phyloP scores from a whole-genome alignment of 2,797 vertebrate species.

The Trachurus trachurus region DNA sequence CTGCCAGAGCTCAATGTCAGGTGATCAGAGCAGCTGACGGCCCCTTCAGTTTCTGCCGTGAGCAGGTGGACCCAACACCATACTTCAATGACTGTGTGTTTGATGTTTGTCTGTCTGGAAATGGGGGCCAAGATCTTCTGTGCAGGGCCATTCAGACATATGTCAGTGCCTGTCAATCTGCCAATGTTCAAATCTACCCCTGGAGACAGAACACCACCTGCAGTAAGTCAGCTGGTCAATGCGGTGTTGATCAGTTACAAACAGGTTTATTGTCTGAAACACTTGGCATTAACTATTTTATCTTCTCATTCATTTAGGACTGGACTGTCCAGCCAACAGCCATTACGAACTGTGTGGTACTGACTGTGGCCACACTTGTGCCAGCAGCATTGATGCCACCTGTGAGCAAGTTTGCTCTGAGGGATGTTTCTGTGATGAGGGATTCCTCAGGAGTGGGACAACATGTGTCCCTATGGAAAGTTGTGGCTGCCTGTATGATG shows the following conservation, averaged over 20 bases:
- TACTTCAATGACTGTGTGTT: constrained; percentile 86
- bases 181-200: constrained; percentile 63
- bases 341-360: constrained; percentile 85
- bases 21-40: constrained; percentile 76
- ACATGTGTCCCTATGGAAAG: constrained; percentile 70
- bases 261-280: background rate
- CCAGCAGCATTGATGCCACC: constrained; percentile 61
- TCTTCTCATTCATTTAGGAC: constrained; percentile 39
- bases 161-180: constrained; percentile 84
- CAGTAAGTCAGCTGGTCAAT: constrained; percentile 74
- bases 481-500: constrained; percentile 78
- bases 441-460: constrained; percentile 72
- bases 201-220: constrained; percentile 87
- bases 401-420: constrained; percentile 76
- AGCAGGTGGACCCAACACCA: constrained; percentile 67
- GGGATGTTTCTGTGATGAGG: constrained; percentile 82
- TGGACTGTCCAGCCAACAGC: constrained; percentile 73
- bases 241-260: background rate
- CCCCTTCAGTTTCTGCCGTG: constrained; percentile 83
- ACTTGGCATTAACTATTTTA: background rate
- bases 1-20: constrained; percentile 67
- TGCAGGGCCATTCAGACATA: constrained; percentile 83
- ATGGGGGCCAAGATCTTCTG: constrained; percentile 44
- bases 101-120: constrained; percentile 80
- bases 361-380: constrained; percentile 76